Evolutionary conservation across 2,888 invertebrate species (phyloP).

Genomic region (Proisotoma minuta): DNA sequence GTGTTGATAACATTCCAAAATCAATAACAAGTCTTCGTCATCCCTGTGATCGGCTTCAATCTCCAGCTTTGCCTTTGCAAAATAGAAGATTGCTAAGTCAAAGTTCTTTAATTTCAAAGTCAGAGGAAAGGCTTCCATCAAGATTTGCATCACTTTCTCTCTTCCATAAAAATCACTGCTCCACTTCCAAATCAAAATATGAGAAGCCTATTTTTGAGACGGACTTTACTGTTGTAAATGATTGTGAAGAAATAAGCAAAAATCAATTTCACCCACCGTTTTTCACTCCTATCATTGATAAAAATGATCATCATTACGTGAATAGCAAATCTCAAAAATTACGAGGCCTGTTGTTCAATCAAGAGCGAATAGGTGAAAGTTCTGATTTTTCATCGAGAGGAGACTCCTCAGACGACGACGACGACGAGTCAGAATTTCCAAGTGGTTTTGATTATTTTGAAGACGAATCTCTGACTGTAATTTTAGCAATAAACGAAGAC

Average conservation of each 20-base stretch:
- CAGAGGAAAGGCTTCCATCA: slow-evolving; percentile 23
- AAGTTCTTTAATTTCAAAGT: slow-evolving; percentile 14
- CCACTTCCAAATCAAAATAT: background rate
- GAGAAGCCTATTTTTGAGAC: too few species aligned
- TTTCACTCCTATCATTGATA: too few species aligned
- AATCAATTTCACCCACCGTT: too few species aligned
- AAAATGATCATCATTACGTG: too few species aligned
- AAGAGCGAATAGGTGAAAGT: background rate
- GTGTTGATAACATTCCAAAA: too few species aligned
- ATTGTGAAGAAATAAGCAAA: too few species aligned
- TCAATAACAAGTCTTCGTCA: too few species aligned
- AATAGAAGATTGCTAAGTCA: background rate
- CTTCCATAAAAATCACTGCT: slow-evolving; percentile 1
- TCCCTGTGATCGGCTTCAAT: too few species aligned
- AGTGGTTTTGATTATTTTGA: too few species aligned
- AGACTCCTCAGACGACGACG: slow-evolving; percentile 7
- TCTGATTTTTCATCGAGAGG: background rate
- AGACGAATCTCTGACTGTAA: slow-evolving; percentile 29
- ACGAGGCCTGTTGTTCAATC: background rate
- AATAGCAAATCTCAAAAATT: background rate
- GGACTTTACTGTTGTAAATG: too few species aligned
- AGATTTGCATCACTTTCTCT: background rate
- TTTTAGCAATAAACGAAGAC: slow-evolving; percentile 19
- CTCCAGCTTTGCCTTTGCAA: too few species aligned
- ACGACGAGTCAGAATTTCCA: slow-evolving; percentile 30